Evolutionary conservation across 2,113 vertebrate genomes (phyloP), one percentile per base, ranked within the genome.

Genomic region (Tetraodon nigroviridis): DNA sequence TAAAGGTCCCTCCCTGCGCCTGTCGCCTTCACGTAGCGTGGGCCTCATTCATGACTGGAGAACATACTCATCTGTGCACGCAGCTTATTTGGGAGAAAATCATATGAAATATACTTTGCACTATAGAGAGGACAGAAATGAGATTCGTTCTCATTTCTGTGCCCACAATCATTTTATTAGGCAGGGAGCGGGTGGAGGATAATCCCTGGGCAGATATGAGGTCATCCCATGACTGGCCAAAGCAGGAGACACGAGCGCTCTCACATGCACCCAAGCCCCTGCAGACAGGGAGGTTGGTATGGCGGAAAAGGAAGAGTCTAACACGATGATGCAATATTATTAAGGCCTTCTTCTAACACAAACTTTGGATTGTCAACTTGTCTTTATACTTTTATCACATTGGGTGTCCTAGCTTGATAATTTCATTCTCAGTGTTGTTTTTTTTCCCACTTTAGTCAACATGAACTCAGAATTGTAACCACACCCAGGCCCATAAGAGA

Each of bases 1-100:
- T 80, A 92, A 89, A 86, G 63, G 61, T 58, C 69, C 76, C 57
- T 87, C 84, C 87, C 78, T 85, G 87, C 79, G 83, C 89, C 83
- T n/a, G 79, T 84, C 87, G 84, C 83, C 88, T 90, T 92, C 92
- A 91, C 89, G 84, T 77, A 87, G 83, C 75, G 71, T 68, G 77
- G 76, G 73, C 78, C 88, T 90, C 91, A 92, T 92, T 94, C 89
- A 87, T 92, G 91, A 92, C 88, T 93, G 92, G 92, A 88, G 85
- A 91, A 89, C 73, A 68, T 78, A 89, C 89, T 91, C 91, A 90
- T 75, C 69, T 83, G 82, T 84, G 87, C 79, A 82, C 40, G 53
- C 56, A 51, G 85, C 78, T 91, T 92, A 91, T 92, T 90, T 90
- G 86, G 82, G 79, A 70, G 61, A 84, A 87, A 83, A 88, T 86